Percentiles rank a stretch among this genome's conserved stretches.
phyloP scores from a whole-genome alignment of 37 sponge, comb jelly and placozoan genomes.

The Geodia barretti region DNA sequence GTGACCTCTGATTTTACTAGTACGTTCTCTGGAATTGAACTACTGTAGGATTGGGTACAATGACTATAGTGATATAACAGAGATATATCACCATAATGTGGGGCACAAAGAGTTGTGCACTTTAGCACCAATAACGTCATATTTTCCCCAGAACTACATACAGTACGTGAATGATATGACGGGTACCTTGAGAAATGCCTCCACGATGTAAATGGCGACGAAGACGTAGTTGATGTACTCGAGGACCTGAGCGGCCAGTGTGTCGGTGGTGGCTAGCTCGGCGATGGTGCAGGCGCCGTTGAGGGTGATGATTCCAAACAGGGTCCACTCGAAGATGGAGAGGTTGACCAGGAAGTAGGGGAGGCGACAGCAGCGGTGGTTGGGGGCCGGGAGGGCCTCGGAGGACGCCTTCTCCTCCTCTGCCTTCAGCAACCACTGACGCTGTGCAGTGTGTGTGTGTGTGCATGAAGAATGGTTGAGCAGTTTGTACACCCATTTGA shows the following conservation, averaged over 20 bases:
- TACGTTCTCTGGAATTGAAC: no score
- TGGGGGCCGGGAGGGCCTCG: slow-evolving; percentile 38
- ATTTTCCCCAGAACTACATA: no score
- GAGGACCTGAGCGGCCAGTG: slow-evolving; percentile 15
- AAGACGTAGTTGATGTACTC: slow-evolving; percentile 64
- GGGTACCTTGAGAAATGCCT: slow-evolving; percentile 70
- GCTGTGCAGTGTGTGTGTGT: slow-evolving; percentile 21
- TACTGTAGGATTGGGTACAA: no score
- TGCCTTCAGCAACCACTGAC: slow-evolving; percentile 10
- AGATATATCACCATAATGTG: no score
- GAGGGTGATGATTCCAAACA: slow-evolving; percentile 60
- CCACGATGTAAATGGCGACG: slow-evolving; percentile 60
- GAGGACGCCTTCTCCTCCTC: not conserved
- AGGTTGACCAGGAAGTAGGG: slow-evolving; percentile 45
- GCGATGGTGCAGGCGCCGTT: slow-evolving; percentile 62
- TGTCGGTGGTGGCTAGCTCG: slow-evolving; percentile 39
- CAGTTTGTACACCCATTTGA: no score
- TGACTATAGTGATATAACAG: no score
- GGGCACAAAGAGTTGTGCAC: no score
- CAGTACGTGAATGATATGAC: not conserved
- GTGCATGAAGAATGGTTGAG: no score
- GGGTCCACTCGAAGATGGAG: slow-evolving; percentile 56
- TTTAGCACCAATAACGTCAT: no score
- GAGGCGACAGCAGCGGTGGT: slow-evolving; percentile 5
- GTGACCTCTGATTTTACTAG: no score